A percentile compares a stretch with the other conserved stretches of the same genome.
These are phyloP conservation scores for Myzus persicae DNA, from an alignment of 1,140 invertebrate species.

Conservation along the genomic window DNA sequence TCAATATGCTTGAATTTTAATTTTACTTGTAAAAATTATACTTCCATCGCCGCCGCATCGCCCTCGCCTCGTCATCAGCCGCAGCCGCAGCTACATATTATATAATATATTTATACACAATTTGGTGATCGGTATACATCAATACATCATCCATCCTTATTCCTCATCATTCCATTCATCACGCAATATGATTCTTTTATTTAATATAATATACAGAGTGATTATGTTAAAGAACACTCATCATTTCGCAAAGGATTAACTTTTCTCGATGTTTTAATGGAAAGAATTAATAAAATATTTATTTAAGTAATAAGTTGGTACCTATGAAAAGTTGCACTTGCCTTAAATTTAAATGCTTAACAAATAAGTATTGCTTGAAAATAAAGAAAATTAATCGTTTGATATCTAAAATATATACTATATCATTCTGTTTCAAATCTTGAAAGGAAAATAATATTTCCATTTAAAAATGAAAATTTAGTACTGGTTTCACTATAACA, in stretches of 20 bases:
- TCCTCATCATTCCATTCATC: background rate
- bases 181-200: background rate
- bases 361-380: background rate
- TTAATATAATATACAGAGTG: background rate
- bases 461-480: too few relatives aligned
- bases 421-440: background rate
- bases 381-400: background rate
- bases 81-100: too few relatives aligned
- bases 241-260: background rate
- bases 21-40: background rate
- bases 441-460: too few relatives aligned
- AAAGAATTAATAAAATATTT: background rate
- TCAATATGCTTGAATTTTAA: background rate
- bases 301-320: background rate
- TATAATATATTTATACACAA: too few relatives aligned
- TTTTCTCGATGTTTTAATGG: background rate
- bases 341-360: background rate
- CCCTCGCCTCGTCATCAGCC: too few relatives aligned
- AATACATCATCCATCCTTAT: background rate
- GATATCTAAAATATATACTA: background rate
- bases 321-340: background rate
- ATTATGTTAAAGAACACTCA: background rate
- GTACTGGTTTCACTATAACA: too few relatives aligned
- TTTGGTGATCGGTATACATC: too few relatives aligned
- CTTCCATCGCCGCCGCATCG: background rate